A percentile compares a stretch with the other conserved stretches of the same genome.
phyloP scores from a whole-genome alignment of 2,797 vertebrate genomes.

The Enoplosus armatus region DNA sequence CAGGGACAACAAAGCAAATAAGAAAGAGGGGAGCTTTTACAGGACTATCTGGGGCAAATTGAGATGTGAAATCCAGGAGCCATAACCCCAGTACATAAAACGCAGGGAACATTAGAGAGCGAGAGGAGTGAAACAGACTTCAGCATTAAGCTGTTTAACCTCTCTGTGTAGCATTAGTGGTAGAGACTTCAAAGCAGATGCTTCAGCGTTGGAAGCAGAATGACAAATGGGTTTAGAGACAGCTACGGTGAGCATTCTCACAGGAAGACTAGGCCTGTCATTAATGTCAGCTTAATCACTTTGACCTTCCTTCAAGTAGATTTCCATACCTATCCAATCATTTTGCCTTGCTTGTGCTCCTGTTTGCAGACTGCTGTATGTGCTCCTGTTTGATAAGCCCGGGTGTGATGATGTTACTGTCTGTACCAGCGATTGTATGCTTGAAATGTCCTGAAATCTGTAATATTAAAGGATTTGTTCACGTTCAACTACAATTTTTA shows the following conservation, averaged over 20 bases:
- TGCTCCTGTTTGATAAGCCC: constrained; percentile 70
- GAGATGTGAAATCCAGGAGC: constrained; percentile 84
- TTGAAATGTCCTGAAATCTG: constrained; percentile 42
- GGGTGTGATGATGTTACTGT: constrained; percentile 57
- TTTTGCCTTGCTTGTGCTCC: constrained; percentile 71
- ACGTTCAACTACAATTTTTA: not conserved
- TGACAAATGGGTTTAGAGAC: constrained; percentile 85
- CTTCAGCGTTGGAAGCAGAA: constrained; percentile 80
- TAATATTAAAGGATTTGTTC: constrained; percentile 28
- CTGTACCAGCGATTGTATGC: constrained; percentile 47
- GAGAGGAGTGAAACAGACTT: constrained; percentile 84
- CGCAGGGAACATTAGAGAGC: constrained; percentile 79
- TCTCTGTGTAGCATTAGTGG: constrained; percentile 85
- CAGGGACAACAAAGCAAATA: constrained; percentile 73
- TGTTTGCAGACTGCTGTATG: constrained; percentile 70
- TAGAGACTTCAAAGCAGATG: constrained; percentile 88
- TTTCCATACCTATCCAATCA: constrained; percentile 86
- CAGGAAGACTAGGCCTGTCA: constrained; percentile 85
- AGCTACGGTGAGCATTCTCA: constrained; percentile 80
- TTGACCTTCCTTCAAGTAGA: constrained; percentile 87
- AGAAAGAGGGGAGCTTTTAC: constrained; percentile 67
- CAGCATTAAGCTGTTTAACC: constrained; percentile 89
- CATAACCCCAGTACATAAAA: constrained; percentile 76
- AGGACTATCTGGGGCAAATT: constrained; percentile 80
- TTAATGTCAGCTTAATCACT: constrained; percentile 88